phyloP scores from a whole-genome alignment of 2,888 invertebrate species.

The Microctonus brassicae region DNA sequence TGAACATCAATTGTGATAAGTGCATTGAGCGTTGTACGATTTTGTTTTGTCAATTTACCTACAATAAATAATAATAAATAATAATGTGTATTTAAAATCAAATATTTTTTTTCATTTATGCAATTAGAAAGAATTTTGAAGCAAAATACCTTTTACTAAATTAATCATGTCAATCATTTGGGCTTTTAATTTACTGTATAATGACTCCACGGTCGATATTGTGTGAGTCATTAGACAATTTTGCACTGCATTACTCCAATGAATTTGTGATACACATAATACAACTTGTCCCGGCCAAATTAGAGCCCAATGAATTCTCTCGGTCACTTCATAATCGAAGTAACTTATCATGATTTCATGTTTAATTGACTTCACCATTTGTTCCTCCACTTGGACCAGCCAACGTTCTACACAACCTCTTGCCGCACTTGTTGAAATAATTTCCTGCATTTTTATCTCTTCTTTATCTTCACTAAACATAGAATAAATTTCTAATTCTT shows the following conservation, averaged over 20 bases:
- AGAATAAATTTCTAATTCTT: constrained; percentile 79
- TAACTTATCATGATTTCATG: constrained; percentile 79
- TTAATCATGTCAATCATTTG: constrained; percentile 83
- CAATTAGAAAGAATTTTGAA: too few species aligned
- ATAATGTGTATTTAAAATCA: too few species aligned
- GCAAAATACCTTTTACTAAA: constrained; percentile 75
- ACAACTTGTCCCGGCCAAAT: constrained; percentile 89
- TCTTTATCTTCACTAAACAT: constrained; percentile 86
- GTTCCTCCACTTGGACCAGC: constrained; percentile 84
- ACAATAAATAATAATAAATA: too few species aligned
- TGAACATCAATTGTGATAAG: constrained; percentile 89
- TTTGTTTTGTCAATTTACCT: constrained; percentile 79
- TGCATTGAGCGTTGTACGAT: constrained; percentile 84
- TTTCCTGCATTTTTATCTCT: constrained; percentile 75
- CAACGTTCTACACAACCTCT: constrained; percentile 89
- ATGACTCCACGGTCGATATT: constrained; percentile 72
- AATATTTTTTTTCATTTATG: too few species aligned
- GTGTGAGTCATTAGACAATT: constrained; percentile 76
- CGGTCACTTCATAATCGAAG: constrained; percentile 74
- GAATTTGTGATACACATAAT: constrained; percentile 83
- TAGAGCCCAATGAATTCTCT: constrained; percentile 79
- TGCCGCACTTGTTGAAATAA: constrained; percentile 79
- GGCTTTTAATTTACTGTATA: constrained; percentile 72
- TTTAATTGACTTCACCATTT: constrained; percentile 82
- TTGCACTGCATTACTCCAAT: constrained; percentile 86